Base-by-base conservation (phyloP, 2,888 invertebrate species). In the Gibbula magus region DNA sequence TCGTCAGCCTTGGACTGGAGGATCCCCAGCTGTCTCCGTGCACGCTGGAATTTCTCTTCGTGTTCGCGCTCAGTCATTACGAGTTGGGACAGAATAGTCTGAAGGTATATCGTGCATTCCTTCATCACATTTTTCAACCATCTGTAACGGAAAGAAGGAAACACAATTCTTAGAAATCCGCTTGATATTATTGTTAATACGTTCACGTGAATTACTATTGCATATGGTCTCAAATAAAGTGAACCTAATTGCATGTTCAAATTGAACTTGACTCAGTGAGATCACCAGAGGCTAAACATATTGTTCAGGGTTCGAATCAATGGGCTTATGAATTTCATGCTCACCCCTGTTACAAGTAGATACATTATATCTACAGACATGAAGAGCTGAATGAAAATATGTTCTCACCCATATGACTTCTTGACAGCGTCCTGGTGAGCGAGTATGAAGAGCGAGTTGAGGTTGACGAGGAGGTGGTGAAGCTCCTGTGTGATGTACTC, bases 401-500 rank as follows among this genome's bases (percentile, higher is more conserved):
- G 32, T 45, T 35, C 89, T 79, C 78, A 91, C 91, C 87, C 86
- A 84, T 90, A 91, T 4, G 87, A 86, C 3, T 86, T 82, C 61
- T 86, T 81, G 32, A 90, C 84, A 10, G 86, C 80, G 39, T 85
- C 86, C 5, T 88, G 85, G 29, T 87, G 82, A 0, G 89, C 86
- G 29, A 80, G 80, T 0, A 81, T 76, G 35, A 88, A 86, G 2
- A 91, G 79, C n/a, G 85, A 80, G 35, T 87, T 85, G 5, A 91
- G 56, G 16, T 85, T 86, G 8, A 86, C 85, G 2, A 91, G 83
- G 0, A 91, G 77, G 0, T 39, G 35, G 29, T 83, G 78, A 74
- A 81, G 87, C 35, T 88, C 86, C n/a, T 85, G 85, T 18, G 87
- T 86, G 13, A 89, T 85, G 76, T 89, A 90, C 22, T 90, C 89